Evolutionary conservation across 2,888 invertebrate genomes (phyloP).

Genomic region (Carcina quercana): DNA sequence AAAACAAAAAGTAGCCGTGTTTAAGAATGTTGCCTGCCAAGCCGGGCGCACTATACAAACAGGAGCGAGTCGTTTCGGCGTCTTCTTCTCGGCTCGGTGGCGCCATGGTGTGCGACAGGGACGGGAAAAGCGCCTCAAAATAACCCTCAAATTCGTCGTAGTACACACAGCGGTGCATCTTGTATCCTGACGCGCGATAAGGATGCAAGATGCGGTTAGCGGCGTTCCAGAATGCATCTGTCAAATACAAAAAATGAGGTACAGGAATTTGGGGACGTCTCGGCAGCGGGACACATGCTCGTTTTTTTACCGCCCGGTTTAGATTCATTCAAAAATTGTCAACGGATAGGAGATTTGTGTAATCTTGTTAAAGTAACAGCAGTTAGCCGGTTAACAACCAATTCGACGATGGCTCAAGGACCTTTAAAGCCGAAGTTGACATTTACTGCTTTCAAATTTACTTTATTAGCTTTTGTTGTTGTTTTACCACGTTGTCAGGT

Average conservation of each 20-base stretch:
- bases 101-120: constrained; percentile 64
- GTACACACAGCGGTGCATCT: constrained; percentile 53
- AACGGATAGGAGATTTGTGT: constrained; percentile 67
- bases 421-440: constrained; percentile 31
- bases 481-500: constrained; percentile 20
- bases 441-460: constrained; percentile 30
- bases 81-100: constrained; percentile 47
- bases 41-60: constrained; percentile 49
- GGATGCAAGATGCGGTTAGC: constrained; percentile 69
- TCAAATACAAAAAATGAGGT: constrained; percentile 65
- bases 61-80: constrained; percentile 46
- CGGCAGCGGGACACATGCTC: constrained; percentile 58
- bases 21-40: constrained; percentile 50
- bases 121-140: constrained; percentile 61
- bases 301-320: constrained; percentile 51
- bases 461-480: constrained; percentile 22
- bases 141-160: constrained; percentile 61
- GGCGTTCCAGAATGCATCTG: constrained; percentile 71
- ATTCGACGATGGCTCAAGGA: constrained; percentile 45
- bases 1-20: constrained; percentile 53
- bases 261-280: constrained; percentile 69
- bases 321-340: constrained; percentile 71
- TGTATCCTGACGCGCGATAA: constrained; percentile 57
- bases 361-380: constrained; percentile 67
- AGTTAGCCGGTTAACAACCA: constrained; percentile 45